Conservation (phyloP, 1,140 invertebrate genomes). For the Popillia japonica region DNA sequence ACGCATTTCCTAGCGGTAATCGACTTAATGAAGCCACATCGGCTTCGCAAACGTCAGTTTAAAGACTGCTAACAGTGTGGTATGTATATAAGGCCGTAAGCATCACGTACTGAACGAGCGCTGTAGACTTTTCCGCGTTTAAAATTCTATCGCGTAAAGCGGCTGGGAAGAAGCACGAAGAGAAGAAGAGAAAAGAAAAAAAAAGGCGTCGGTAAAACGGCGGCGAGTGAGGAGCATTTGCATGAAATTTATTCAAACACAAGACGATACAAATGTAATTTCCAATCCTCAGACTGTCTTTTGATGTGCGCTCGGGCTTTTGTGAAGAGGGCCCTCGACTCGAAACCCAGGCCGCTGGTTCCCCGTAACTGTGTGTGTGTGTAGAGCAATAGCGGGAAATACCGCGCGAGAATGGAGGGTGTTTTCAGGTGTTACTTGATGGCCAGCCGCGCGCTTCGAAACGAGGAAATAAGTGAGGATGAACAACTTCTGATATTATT, state of each 20-base stretch:
- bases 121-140: background rate
- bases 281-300: constrained; percentile 45
- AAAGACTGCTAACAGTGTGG: constrained; percentile 15
- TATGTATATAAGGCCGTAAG: background rate
- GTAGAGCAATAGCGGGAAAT: constrained; percentile 38
- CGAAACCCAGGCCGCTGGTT: background rate
- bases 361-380: background rate
- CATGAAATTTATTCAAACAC: constrained; percentile 44
- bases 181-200: background rate
- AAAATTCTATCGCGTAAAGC: constrained; percentile 29
- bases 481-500: constrained; percentile 50
- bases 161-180: background rate
- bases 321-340: constrained; percentile 14
- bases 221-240: constrained; percentile 38
- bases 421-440: constrained; percentile 50
- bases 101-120: background rate
- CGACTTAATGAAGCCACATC: background rate
- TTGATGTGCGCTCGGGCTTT: constrained; percentile 45
- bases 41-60: constrained; percentile 27
- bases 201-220: background rate
- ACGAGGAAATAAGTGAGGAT: constrained; percentile 51
- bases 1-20: too few relatives aligned
- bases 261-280: constrained; percentile 47
- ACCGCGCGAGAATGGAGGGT: constrained; percentile 43
- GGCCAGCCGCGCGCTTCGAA: constrained; percentile 47